Conservation (phyloP, 2,888 invertebrate species). For the Noctua fimbriata region DNA sequence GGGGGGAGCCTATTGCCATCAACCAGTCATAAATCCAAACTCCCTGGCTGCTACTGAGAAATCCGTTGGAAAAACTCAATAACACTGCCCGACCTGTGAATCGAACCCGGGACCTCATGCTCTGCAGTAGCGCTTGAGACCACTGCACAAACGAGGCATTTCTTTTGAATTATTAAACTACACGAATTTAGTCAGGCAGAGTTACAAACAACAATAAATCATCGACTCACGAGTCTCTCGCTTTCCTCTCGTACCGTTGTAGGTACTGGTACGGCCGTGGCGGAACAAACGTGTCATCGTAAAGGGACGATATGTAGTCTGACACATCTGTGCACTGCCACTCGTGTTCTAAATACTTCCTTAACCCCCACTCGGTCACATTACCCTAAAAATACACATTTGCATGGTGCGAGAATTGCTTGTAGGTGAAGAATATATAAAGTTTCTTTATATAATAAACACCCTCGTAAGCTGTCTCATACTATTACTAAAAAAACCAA, state of each 20-base stretch:
- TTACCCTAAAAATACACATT: conserved; percentile 79
- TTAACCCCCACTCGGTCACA: conserved; percentile 86
- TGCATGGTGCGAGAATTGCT: not conserved
- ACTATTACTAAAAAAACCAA: not conserved
- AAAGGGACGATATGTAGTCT: conserved; percentile 80
- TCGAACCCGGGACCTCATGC: not conserved
- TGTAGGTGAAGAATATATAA: not conserved
- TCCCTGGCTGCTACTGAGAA: not conserved
- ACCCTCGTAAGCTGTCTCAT: not conserved
- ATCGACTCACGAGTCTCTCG: conserved; percentile 80
- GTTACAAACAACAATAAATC: not conserved
- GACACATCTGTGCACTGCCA: conserved; percentile 88
- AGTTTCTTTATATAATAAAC: too few relatives aligned
- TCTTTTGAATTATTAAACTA: not conserved
- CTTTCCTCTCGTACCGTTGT: conserved; percentile 77
- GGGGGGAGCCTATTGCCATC: not conserved
- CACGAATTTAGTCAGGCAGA: not conserved
- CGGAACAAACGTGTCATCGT: conserved; percentile 83
- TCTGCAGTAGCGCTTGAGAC: not conserved
- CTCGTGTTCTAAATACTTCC: conserved; percentile 80
- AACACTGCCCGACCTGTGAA: not conserved
- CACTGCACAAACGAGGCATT: not conserved
- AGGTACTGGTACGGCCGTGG: conserved; percentile 82
- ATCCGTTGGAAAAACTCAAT: not conserved
- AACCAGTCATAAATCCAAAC: not conserved